Evolutionary conservation across 2,113 vertebrate species (phyloP).

Genomic region (Nesoenas mayeri): DNA sequence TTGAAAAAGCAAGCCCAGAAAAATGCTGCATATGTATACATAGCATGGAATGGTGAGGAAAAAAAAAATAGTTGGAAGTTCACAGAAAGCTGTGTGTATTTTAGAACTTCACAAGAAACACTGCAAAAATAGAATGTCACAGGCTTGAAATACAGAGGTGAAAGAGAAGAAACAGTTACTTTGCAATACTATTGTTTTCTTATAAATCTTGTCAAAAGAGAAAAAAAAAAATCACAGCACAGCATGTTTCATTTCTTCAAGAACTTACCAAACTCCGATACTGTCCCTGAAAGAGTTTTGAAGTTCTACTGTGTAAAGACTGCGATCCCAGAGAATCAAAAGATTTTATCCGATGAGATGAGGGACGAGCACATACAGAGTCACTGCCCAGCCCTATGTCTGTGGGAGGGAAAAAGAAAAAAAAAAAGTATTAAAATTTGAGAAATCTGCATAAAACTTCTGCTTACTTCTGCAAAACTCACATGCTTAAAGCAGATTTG

Average conservation of each 20-base stretch:
- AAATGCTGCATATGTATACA: background rate
- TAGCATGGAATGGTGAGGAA: background rate
- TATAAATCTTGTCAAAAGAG: background rate
- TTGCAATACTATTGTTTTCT: background rate
- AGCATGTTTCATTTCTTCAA: background rate
- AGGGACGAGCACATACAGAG: conserved; percentile 90
- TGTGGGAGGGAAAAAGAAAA: conserved; percentile 34
- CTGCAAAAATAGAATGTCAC: background rate
- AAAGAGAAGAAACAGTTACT: background rate
- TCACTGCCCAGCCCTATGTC: conserved; percentile 97
- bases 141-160: background rate
- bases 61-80: background rate
- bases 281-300: conserved; percentile 94
- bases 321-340: conserved; percentile 94
- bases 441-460: background rate
- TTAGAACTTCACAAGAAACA: background rate
- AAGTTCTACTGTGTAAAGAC: conserved; percentile 86
- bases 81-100: background rate
- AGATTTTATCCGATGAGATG: conserved; percentile 93
- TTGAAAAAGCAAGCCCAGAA: background rate
- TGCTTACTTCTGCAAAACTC: background rate
- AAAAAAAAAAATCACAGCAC: background rate
- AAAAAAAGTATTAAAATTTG: background rate
- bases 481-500: background rate
- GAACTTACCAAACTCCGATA: conserved; percentile 95